Evolutionary conservation across 2,888 invertebrate species (phyloP).

Genomic region (Herminia tarsipennalis): DNA sequence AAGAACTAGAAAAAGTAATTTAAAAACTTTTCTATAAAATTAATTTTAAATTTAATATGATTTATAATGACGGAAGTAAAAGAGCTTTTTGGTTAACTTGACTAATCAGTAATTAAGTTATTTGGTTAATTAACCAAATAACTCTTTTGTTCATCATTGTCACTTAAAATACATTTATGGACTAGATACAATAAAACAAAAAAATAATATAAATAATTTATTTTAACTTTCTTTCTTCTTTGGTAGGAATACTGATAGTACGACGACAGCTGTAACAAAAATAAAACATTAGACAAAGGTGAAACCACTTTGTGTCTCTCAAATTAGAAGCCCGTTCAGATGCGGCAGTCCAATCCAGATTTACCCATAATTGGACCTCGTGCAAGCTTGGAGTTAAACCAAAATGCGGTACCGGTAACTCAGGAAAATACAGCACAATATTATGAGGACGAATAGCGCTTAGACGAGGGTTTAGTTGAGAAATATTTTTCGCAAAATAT

Average conservation of each 20-base stretch:
- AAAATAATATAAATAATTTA: slow-evolving; percentile 1
- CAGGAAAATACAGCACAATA: slow-evolving; percentile 16
- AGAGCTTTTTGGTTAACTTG: no score
- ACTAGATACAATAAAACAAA: no score
- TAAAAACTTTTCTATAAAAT: no score
- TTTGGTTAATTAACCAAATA: no score
- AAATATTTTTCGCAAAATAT: no score
- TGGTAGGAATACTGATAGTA: slow-evolving; percentile 38
- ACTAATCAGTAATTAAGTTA: no score
- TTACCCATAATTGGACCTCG: slow-evolving; percentile 20
- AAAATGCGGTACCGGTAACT: slow-evolving; percentile 14
- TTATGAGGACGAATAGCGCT: slow-evolving; percentile 16
- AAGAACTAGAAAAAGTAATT: no score
- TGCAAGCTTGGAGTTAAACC: slow-evolving; percentile 1
- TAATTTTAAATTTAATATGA: no score
- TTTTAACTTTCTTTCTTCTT: slow-evolving; percentile 30
- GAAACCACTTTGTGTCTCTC: slow-evolving; percentile 1
- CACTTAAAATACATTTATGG: no score
- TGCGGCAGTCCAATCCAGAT: slow-evolving; percentile 13
- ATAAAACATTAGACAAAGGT: neutral
- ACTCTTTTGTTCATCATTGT: no score
- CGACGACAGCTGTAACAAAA: slow-evolving; percentile 35
- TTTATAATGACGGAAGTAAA: no score
- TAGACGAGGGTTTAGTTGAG: slow-evolving; percentile 1
- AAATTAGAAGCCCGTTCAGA: slow-evolving; percentile 12